Conservation (phyloP, 2,888 invertebrate genomes). For the Phortica okadai region DNA sequence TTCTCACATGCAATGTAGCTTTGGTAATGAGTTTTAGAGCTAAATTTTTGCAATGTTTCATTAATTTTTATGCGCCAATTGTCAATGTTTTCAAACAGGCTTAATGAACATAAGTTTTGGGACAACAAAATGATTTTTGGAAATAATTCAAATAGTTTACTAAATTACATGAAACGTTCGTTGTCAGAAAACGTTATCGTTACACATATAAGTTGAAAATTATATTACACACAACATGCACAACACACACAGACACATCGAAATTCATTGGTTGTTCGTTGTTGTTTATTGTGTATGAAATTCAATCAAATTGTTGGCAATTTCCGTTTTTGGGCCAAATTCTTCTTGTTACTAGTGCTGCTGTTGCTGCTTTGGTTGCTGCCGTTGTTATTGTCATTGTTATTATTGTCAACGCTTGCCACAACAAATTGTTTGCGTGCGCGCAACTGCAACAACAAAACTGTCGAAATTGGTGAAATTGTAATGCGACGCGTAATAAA, state of each 20-base stretch:
- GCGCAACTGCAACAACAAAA: neutral
- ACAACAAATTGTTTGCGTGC: slow-evolving; percentile 7
- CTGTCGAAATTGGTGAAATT: slow-evolving; percentile 4
- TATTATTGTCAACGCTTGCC: neutral
- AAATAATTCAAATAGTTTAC: too few relatives aligned
- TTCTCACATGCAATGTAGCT: too few relatives aligned
- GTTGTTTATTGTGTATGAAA: neutral
- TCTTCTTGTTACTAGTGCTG: neutral
- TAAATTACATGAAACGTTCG: neutral
- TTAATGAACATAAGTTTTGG: neutral
- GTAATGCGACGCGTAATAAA: slow-evolving; percentile 12
- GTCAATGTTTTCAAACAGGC: neutral
- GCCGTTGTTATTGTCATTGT: neutral
- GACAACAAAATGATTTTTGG: too few relatives aligned
- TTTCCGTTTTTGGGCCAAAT: neutral
- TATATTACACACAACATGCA: neutral
- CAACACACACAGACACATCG: too few relatives aligned
- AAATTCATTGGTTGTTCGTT: neutral
- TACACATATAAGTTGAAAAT: neutral
- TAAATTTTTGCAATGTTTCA: too few relatives aligned
- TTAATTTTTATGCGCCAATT: too few relatives aligned
- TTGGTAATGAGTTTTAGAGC: too few relatives aligned
- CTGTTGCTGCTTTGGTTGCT: neutral
- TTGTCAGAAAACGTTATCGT: neutral
- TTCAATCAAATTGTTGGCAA: slow-evolving; percentile 8